Evolutionary conservation across 2,113 vertebrate species (phyloP).

Genomic region (Climacteris rufus): DNA sequence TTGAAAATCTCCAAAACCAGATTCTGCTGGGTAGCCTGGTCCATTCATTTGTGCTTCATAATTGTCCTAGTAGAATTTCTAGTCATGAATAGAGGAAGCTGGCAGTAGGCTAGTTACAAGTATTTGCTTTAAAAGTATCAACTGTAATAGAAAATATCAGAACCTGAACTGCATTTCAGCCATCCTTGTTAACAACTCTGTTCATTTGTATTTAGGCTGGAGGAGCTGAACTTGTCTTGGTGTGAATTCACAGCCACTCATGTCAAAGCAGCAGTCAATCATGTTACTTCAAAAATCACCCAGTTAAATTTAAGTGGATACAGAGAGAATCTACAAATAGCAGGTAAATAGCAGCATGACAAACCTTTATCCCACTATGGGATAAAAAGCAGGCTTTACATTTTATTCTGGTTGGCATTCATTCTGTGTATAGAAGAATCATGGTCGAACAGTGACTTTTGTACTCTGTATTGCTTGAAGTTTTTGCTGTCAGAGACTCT

Average conservation of each 20-base stretch:
- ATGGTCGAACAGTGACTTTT: neutral
- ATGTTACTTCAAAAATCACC: slow-evolving; percentile 71
- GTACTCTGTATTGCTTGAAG: neutral
- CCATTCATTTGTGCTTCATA: neutral
- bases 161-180: neutral
- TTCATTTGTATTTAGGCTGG: slow-evolving; percentile 63
- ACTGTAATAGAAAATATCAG: neutral
- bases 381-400: neutral
- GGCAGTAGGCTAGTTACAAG: neutral
- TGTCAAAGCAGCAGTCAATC: slow-evolving; percentile 74
- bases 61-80: neutral
- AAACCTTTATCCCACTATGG: neutral
- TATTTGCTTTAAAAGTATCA: neutral
- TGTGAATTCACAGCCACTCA: slow-evolving; percentile 83
- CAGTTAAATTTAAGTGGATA: slow-evolving; percentile 94
- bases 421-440: neutral
- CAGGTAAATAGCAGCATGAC: slow-evolving; percentile 68
- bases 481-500: neutral
- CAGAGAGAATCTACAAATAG: slow-evolving; percentile 81
- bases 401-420: neutral
- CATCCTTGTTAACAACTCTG: neutral
- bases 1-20: neutral
- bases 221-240: slow-evolving; percentile 91
- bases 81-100: neutral
- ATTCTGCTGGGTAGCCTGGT: neutral